phyloP scores from a whole-genome alignment of 2,797 vertebrate species.

The Poeciliopsis presidionis region DNA sequence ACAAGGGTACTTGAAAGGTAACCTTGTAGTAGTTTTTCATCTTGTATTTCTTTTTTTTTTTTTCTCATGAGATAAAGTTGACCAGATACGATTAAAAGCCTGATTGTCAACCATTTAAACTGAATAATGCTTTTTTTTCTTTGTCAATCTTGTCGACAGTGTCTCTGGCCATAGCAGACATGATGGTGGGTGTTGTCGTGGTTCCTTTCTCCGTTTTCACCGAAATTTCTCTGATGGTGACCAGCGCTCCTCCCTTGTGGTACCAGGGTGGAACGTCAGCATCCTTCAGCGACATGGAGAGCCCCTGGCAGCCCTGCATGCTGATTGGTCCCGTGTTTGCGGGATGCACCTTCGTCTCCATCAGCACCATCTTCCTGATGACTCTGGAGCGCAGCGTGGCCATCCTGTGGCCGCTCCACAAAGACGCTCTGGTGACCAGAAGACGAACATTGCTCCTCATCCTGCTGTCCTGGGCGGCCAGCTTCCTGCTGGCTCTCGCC shows the following conservation, averaged over 20 bases:
- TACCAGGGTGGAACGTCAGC: conserved; percentile 64
- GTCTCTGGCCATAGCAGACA: conserved; percentile 85
- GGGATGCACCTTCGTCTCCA: conserved; percentile 87
- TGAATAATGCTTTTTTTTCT: background rate
- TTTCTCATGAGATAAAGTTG: background rate
- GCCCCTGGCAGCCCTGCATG: conserved; percentile 82
- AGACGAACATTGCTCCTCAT: conserved; percentile 79
- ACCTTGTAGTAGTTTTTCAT: background rate
- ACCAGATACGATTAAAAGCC: background rate
- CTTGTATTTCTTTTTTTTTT: background rate
- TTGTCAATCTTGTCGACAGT: conserved; percentile 68
- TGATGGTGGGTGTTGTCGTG: conserved; percentile 84
- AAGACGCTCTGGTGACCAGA: conserved; percentile 81
- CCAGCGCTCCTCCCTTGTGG: conserved; percentile 75
- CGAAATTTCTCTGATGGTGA: conserved; percentile 83
- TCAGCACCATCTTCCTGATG: conserved; percentile 88
- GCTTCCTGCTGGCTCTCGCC: conserved; percentile 80
- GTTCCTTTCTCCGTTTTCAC: conserved; percentile 88
- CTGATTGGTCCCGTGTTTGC: conserved; percentile 85
- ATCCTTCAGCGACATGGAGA: conserved; percentile 38
- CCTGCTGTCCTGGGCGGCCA: conserved; percentile 80
- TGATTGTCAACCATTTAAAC: no score
- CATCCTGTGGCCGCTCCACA: conserved; percentile 84
- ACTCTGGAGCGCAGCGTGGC: conserved; percentile 85
- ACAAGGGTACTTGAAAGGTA: conserved; percentile 87